Conservation (phyloP, 2,888 invertebrate genomes). For the Orthosia cruda region DNA sequence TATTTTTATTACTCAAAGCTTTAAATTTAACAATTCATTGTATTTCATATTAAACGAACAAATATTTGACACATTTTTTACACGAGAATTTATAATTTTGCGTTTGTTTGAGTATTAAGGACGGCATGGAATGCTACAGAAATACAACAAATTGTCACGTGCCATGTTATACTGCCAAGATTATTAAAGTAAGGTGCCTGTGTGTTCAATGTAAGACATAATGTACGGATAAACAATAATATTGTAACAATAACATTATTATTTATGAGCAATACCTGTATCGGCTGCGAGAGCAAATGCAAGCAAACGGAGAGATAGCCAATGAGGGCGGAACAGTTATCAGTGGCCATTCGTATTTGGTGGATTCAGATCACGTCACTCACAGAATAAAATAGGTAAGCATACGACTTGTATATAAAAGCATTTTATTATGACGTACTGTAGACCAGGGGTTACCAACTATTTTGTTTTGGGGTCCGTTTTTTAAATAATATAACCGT, state of each 20-base stretch:
- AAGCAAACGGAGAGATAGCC: constrained; percentile 38
- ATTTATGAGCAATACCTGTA: constrained; percentile 57
- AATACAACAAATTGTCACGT: constrained; percentile 76
- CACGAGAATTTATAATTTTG: constrained; percentile 63
- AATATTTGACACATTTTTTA: constrained; percentile 66
- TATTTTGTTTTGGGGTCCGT: too few species aligned
- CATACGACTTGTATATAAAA: not conserved
- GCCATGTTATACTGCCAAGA: constrained; percentile 89
- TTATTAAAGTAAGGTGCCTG: constrained; percentile 88
- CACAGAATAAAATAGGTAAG: constrained; percentile 11
- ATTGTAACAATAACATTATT: constrained; percentile 66
- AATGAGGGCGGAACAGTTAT: constrained; percentile 30
- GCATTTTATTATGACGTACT: constrained; percentile 20
- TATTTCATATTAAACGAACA: constrained; percentile 72
- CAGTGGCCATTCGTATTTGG: constrained; percentile 19
- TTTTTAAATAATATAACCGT: too few species aligned
- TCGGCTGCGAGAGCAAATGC: too few species aligned
- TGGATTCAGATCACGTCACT: constrained; percentile 11
- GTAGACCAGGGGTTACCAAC: not conserved
- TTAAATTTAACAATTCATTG: constrained; percentile 77
- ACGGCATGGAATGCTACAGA: constrained; percentile 71
- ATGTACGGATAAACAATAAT: constrained; percentile 77
- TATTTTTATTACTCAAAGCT: constrained; percentile 81
- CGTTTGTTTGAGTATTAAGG: constrained; percentile 59
- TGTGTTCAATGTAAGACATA: constrained; percentile 87